A percentile compares a stretch with the other conserved stretches of the same genome.
Conservation (phyloP, 2,797 vertebrate species). For the Caiman crocodilus region DNA sequence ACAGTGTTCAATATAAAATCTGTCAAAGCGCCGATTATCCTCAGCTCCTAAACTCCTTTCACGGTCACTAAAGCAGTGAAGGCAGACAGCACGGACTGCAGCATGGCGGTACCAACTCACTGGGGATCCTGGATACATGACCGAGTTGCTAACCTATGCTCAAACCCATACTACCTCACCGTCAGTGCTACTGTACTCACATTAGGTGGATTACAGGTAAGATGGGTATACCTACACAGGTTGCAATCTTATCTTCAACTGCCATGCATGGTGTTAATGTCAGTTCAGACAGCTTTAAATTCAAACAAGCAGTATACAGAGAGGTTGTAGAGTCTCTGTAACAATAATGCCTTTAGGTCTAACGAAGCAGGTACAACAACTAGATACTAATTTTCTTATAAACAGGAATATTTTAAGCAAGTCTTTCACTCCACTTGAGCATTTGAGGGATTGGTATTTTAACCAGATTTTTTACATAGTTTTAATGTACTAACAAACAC, state of each 20-base stretch:
- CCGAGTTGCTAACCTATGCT: not conserved
- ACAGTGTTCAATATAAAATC: not conserved
- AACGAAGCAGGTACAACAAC: not conserved
- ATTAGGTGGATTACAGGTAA: not conserved
- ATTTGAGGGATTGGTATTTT: not conserved
- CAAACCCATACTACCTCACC: accelerated
- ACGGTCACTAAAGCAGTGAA: not conserved
- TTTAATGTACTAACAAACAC: not conserved
- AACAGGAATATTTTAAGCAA: not conserved
- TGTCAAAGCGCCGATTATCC: accelerated
- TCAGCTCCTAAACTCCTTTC: not conserved
- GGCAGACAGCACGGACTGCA: not conserved
- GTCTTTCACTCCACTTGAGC: not conserved
- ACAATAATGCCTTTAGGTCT: not conserved
- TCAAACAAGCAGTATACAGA: not conserved
- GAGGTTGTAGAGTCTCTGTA: not conserved
- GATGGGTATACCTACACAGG: not conserved
- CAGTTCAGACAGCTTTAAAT: not conserved
- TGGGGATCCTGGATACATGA: not conserved
- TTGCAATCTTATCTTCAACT: not conserved
- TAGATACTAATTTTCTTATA: not conserved
- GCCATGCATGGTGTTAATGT: not conserved
- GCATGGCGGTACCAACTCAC: not conserved
- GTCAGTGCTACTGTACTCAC: not conserved
- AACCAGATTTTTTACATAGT: not conserved